These are phyloP conservation scores for Boulengeromyrus knoepffleri DNA, from an alignment of 2,113 vertebrate species.

Conservation along the genomic window DNA sequence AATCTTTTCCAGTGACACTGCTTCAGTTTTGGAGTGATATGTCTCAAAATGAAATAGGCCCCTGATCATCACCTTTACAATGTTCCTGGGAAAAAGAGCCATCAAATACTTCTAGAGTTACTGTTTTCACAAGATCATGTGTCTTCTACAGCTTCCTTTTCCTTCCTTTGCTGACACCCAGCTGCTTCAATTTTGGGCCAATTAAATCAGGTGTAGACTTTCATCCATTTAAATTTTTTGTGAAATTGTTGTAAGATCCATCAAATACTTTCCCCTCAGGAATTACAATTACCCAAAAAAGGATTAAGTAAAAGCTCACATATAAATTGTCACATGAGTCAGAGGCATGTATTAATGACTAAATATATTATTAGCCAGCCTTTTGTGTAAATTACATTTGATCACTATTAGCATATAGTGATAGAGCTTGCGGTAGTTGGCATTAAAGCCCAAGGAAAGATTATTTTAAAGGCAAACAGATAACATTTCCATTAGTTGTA, in stretches of 20 bases:
- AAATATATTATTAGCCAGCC: background rate
- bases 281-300: background rate
- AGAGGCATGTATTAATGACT: background rate
- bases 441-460: background rate
- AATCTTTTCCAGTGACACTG: no score
- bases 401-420: background rate
- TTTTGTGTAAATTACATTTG: background rate
- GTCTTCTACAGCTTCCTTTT: background rate
- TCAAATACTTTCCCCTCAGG: background rate
- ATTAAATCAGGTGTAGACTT: background rate
- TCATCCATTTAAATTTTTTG: background rate
- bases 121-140: background rate
- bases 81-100: background rate
- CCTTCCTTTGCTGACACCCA: background rate
- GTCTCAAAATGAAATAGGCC: background rate
- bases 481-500: background rate
- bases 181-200: no score
- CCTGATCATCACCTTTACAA: no score
- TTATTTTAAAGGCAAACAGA: background rate
- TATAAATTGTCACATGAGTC: background rate
- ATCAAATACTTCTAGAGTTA: background rate
- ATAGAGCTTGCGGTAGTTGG: background rate
- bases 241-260: background rate
- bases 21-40: no score
- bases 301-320: background rate